phyloP scores from a whole-genome alignment of 2,888 invertebrate genomes.

The Autographa pulchrina region DNA sequence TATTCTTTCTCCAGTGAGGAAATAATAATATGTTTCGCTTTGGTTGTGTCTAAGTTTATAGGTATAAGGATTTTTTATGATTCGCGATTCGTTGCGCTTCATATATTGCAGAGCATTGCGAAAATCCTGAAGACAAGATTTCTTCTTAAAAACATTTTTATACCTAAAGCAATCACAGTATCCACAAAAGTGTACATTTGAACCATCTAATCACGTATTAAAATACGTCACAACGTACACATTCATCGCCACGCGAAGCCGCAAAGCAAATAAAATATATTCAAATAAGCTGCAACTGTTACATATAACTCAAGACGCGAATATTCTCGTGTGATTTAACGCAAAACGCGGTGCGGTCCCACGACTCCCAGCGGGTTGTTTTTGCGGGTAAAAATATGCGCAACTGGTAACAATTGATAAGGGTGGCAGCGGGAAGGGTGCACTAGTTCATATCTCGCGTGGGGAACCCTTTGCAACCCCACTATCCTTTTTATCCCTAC shows the following conservation, averaged over 20 bases:
- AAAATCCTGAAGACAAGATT: background rate
- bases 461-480: constrained; percentile 82
- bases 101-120: background rate
- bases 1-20: no score
- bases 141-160: background rate
- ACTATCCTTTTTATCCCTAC: constrained; percentile 83
- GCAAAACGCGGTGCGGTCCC: constrained; percentile 62
- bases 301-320: constrained; percentile 45
- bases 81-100: background rate
- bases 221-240: background rate
- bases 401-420: constrained; percentile 87
- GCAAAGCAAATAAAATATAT: constrained; percentile 47
- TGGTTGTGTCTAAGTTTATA: no score
- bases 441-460: constrained; percentile 77
- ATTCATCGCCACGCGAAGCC: constrained; percentile 22
- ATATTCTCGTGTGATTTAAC: constrained; percentile 64
- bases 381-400: constrained; percentile 82
- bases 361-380: constrained; percentile 67
- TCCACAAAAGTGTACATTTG: background rate
- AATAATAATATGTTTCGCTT: no score
- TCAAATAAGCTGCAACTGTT: constrained; percentile 33
- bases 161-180: background rate
- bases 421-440: constrained; percentile 76
- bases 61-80: no score
- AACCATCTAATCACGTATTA: background rate